A percentile compares a stretch with the other conserved stretches of the same genome.
Evolutionary conservation across 2,113 vertebrate species (phyloP).

Genomic region (Hepsetus odoe): DNA sequence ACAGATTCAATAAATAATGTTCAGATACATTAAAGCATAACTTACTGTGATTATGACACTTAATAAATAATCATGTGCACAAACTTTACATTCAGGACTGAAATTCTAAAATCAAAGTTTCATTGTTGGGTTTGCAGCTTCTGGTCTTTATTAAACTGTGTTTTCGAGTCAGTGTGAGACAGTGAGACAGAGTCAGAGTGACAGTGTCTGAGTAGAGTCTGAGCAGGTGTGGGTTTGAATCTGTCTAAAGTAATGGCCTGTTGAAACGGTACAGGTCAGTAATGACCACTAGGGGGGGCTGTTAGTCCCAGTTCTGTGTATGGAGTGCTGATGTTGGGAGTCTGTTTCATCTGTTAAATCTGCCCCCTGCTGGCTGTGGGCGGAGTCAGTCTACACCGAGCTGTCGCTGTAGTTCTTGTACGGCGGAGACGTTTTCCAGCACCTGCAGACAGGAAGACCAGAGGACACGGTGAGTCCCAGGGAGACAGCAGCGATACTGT

Average conservation of each 20-base stretch:
- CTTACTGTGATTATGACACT: conserved; percentile 1
- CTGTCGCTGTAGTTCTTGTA: conserved; percentile 54
- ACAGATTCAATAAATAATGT: conserved; percentile 37
- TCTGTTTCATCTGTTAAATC: too few relatives aligned
- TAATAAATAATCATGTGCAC: conserved; percentile 28
- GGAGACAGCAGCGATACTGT: not conserved
- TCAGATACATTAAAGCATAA: conserved; percentile 5
- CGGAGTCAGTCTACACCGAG: not conserved
- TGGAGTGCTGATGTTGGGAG: too few relatives aligned
- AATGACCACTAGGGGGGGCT: not conserved
- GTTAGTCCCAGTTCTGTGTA: not conserved
- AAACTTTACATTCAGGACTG: conserved; percentile 8
- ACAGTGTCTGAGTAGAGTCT: too few relatives aligned
- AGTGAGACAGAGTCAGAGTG: too few relatives aligned
- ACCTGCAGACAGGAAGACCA: conserved; percentile 53
- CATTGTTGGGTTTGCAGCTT: not conserved
- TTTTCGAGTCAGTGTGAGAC: too few relatives aligned
- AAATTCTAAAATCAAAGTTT: not conserved
- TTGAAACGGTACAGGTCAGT: not conserved
- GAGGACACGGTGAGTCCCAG: not conserved
- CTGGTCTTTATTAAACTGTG: not conserved
- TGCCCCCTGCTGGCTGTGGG: not conserved
- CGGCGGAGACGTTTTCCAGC: conserved; percentile 47
- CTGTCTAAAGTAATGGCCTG: not conserved
- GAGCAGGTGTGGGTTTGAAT: too few relatives aligned